A percentile compares a stretch with the other conserved stretches of the same genome.
Conservation (phyloP, 2,797 vertebrate species). For the Pelobates cultripes region DNA sequence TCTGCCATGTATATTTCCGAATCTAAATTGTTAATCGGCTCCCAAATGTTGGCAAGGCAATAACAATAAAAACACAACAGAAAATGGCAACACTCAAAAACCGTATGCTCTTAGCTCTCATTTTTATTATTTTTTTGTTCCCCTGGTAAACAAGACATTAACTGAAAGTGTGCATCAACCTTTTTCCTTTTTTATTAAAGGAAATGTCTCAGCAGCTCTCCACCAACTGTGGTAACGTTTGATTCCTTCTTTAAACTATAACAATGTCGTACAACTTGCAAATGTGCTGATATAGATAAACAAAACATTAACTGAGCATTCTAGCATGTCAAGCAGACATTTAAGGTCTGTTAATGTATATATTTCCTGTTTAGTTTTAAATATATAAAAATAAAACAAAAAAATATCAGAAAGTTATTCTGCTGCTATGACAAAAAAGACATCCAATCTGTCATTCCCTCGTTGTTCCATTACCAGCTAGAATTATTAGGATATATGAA, state of each 20-base stretch:
- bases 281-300: too few relatives aligned
- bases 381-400: too few relatives aligned
- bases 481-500: too few relatives aligned
- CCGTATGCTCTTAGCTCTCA: constrained; percentile 45
- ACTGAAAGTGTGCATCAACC: constrained; percentile 43
- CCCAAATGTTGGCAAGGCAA: constrained; percentile 53
- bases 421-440: too few relatives aligned
- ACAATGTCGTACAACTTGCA: background rate
- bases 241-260: background rate
- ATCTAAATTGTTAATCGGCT: constrained; percentile 50
- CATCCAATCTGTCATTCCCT: too few relatives aligned
- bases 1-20: constrained; percentile 50
- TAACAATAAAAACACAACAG: constrained; percentile 51
- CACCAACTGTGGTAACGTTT: background rate
- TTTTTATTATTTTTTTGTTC: constrained; percentile 41
- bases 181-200: constrained; percentile 29
- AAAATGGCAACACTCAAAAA: constrained; percentile 50
- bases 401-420: too few relatives aligned
- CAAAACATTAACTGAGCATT: too few relatives aligned
- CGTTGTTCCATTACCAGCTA: too few relatives aligned
- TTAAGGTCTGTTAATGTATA: too few relatives aligned
- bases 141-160: constrained; percentile 47
- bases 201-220: constrained; percentile 7
- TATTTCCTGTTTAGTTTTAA: too few relatives aligned
- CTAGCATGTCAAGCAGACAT: too few relatives aligned